These are phyloP conservation scores for Epicauta chinensis DNA, from an alignment of 1,140 invertebrate species.

Conservation along the genomic window DNA sequence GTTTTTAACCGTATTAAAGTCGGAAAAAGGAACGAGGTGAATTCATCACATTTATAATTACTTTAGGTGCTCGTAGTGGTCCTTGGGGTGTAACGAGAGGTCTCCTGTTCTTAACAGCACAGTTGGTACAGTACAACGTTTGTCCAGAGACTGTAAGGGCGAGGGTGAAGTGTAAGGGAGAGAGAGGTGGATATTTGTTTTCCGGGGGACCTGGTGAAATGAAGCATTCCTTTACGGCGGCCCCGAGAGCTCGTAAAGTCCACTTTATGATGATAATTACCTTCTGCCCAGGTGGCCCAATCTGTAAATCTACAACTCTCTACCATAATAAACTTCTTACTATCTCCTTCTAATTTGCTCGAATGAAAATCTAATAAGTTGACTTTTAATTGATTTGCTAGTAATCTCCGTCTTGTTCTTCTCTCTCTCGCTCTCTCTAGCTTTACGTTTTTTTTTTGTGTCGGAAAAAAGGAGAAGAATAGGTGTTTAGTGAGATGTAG, in stretches of 20 bases:
- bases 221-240: constrained; percentile 55
- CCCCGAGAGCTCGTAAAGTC: constrained; percentile 54
- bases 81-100: constrained; percentile 22
- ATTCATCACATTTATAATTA: constrained; percentile 38
- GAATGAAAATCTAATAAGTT: too few species aligned
- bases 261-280: constrained; percentile 59
- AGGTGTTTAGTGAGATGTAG: constrained; percentile 6
- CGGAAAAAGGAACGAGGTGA: constrained; percentile 29
- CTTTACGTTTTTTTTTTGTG: too few species aligned
- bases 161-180: constrained; percentile 12
- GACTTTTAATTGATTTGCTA: too few species aligned
- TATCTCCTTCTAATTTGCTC: too few species aligned
- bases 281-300: constrained; percentile 21
- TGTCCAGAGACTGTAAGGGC: constrained; percentile 12
- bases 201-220: constrained; percentile 42
- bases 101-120: constrained; percentile 19
- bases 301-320: too few species aligned
- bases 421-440: too few species aligned
- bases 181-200: constrained; percentile 30
- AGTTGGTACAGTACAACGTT: constrained; percentile 5
- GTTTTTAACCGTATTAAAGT: constrained; percentile 33
- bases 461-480: too few species aligned
- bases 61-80: constrained; percentile 33
- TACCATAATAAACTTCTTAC: too few species aligned
- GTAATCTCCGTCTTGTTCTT: too few species aligned